These are phyloP conservation scores for Agrypnia vestita DNA, from an alignment of 1,140 invertebrate genomes.

Conservation along the genomic window DNA sequence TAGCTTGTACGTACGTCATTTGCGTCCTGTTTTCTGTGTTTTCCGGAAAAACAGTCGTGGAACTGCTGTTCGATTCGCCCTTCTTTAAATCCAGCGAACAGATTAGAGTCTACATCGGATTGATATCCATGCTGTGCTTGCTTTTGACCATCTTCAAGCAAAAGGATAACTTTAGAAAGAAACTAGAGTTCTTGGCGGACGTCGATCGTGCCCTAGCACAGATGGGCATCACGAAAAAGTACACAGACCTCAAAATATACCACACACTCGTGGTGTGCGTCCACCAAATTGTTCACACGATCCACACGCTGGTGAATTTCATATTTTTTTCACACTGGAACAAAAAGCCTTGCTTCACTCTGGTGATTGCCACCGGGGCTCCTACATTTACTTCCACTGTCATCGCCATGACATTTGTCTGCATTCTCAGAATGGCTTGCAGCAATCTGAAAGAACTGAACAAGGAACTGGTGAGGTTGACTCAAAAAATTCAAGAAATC, in stretches of 20 bases:
- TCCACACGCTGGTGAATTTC: background rate
- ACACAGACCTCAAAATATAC: constrained; percentile 4
- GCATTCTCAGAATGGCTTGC: background rate
- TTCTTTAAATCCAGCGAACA: constrained; percentile 9
- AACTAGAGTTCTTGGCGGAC: background rate
- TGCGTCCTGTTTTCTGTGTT: background rate
- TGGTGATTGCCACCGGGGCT: background rate
- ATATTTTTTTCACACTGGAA: constrained; percentile 8
- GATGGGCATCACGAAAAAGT: background rate
- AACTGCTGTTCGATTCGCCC: background rate
- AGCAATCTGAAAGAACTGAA: constrained; percentile 21
- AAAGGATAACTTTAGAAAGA: constrained; percentile 6
- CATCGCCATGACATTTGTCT: background rate
- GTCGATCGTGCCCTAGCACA: background rate
- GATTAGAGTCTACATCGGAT: background rate
- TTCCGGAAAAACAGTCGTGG: constrained; percentile 2
- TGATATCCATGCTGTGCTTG: background rate
- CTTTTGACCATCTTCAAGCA: background rate
- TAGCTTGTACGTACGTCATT: background rate
- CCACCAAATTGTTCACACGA: background rate
- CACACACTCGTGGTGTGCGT: background rate
- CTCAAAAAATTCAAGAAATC: background rate
- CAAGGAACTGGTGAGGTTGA: background rate
- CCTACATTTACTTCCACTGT: background rate
- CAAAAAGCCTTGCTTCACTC: background rate